Evolutionary conservation across 2,888 invertebrate genomes (phyloP).

Genomic region (Xestia ashworthii): DNA sequence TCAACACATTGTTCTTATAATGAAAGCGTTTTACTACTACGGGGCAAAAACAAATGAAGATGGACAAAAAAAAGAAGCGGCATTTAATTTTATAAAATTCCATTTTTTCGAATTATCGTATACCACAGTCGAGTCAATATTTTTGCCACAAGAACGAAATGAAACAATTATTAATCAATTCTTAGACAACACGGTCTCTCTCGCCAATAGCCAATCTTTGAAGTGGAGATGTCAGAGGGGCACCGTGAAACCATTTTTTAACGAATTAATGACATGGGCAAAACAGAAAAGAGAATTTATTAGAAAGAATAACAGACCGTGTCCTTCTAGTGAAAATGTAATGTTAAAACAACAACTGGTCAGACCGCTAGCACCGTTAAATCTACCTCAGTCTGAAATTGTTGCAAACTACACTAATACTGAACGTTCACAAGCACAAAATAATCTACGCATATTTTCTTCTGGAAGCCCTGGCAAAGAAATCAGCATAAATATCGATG

Average conservation of each 20-base stretch:
- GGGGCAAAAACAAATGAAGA: neutral
- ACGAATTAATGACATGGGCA: slow-evolving; percentile 72
- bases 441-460: slow-evolving; percentile 60
- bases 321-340: slow-evolving; percentile 22
- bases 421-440: slow-evolving; percentile 10
- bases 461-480: slow-evolving; percentile 65
- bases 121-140: slow-evolving; percentile 63
- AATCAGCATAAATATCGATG: slow-evolving; percentile 63
- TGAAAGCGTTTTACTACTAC: slow-evolving; percentile 60
- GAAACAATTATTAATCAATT: slow-evolving; percentile 66
- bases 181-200: slow-evolving; percentile 64
- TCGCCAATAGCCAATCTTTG: slow-evolving; percentile 54
- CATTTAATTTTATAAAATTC: slow-evolving; percentile 60
- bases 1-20: slow-evolving; percentile 65
- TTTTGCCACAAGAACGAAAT: slow-evolving; percentile 73
- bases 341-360: slow-evolving; percentile 43
- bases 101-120: slow-evolving; percentile 73
- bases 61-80: slow-evolving; percentile 12
- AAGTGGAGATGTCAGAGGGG: slow-evolving; percentile 40
- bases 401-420: neutral
- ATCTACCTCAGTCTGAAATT: slow-evolving; percentile 1
- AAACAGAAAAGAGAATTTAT: slow-evolving; percentile 58
- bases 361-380: slow-evolving; percentile 13
- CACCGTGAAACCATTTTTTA: slow-evolving; percentile 62
- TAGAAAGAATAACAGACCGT: neutral